Evolutionary conservation across 2,113 vertebrate species (phyloP), one percentile per base, ranked within the genome.

Genomic region (Lepidothrix coronata): DNA sequence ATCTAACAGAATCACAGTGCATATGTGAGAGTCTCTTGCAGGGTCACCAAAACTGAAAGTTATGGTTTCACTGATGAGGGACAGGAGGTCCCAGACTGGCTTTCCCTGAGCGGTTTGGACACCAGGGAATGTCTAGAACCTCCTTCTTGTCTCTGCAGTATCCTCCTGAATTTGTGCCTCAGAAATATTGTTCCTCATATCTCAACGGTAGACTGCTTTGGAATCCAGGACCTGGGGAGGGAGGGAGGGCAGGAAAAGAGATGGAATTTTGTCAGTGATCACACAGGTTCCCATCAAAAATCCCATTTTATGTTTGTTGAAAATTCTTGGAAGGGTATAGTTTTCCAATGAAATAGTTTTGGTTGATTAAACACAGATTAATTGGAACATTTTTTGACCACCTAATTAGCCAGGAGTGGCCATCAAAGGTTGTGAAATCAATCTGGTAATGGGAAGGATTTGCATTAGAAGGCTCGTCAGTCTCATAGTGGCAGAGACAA

Each of bases 1-100:
- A 51, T 48, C 30, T 81, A 33, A 58, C 62, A 80, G 35, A 15
- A 25, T 20, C 0, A 0, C 13, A 7, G 3, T 19, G 16, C 5
- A 1, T 35, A 11, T 18, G 2, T 39, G 30, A 55, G 19, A 49
- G 11, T 19, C 28, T 49, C 25, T 37, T 72, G 23, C 18, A 82
- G 33, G 21, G 17, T 44, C 33, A 55, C 7, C 6, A 4, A 27
- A 73, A 54, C 7, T 44, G 33, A 57, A 76, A 63, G 48, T 30
- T 39, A 20, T 15, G 5, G 11, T 59, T 82, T 51, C n/a, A 55
- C 15, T 35, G 9, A 8, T 35, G 28, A 37, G 28, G 37, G 57
- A 15, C 16, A 39, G 12, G 27, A 51, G 3, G 30, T 2, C 44
- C 9, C 49, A 54, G 8, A 27, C 1, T 68, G 52, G 8, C 20